These are phyloP conservation scores for Phrynosoma blainvillii DNA, from an alignment of 2,113 vertebrate species.

Conservation along the genomic window DNA sequence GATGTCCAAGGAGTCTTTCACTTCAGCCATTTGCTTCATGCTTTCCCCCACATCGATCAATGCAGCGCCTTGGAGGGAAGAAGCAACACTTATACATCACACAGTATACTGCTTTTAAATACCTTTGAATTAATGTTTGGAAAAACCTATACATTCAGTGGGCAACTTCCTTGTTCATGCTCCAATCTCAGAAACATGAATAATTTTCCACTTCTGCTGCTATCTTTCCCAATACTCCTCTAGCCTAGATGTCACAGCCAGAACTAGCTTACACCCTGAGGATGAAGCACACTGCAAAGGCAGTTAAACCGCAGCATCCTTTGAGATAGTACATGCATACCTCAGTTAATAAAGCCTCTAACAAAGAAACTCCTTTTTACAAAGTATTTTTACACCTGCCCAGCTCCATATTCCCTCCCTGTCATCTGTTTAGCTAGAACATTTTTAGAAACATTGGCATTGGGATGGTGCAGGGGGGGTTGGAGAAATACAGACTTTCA, in stretches of 20 bases:
- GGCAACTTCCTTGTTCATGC: not conserved
- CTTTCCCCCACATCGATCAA: conserved; percentile 89
- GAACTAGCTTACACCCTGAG: not conserved
- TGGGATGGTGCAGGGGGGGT: too few species aligned
- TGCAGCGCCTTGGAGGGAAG: conserved; percentile 78
- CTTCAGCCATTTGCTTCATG: conserved; percentile 93
- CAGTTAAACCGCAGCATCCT: too few species aligned
- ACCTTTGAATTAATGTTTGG: not conserved
- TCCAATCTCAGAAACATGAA: not conserved
- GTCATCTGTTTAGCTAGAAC: too few species aligned
- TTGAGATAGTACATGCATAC: too few species aligned
- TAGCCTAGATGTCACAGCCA: not conserved
- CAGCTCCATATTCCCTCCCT: too few species aligned
- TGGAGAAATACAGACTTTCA: too few species aligned
- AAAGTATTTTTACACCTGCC: too few species aligned
- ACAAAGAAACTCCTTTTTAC: not conserved
- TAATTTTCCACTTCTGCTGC: not conserved
- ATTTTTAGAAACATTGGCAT: too few species aligned
- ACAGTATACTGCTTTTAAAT: not conserved
- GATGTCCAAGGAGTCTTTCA: conserved; percentile 94
- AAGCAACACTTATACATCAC: conserved; percentile 13
- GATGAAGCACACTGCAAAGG: not conserved
- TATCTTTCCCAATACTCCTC: not conserved
- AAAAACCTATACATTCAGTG: not conserved
- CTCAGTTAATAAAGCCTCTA: not conserved